Percentiles rank a stretch among this genome's conserved stretches.
Conservation (phyloP, 2,888 invertebrate genomes). For the Trissonchulus latispiculum region DNA sequence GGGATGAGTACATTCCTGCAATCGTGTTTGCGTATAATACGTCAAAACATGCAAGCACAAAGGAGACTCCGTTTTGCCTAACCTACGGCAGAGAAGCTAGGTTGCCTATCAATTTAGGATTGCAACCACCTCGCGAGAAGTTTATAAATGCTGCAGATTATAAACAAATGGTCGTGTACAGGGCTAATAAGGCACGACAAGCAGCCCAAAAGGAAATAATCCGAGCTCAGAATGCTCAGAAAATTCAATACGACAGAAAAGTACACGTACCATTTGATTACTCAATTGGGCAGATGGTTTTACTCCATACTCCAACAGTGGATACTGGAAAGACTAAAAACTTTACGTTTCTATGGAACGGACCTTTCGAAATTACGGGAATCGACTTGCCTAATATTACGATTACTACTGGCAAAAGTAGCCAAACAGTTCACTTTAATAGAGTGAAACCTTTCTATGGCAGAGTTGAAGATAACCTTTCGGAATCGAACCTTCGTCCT, state of each 20-base stretch:
- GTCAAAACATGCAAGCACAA: neutral
- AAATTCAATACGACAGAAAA: neutral
- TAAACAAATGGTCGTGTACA: neutral
- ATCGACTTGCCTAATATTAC: neutral
- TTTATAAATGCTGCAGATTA: neutral
- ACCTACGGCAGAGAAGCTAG: neutral
- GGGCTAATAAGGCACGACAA: neutral
- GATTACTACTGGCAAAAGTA: neutral
- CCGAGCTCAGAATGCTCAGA: neutral
- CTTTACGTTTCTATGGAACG: neutral
- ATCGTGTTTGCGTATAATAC: neutral
- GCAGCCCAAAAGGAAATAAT: neutral
- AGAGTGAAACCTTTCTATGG: neutral
- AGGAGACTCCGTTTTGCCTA: neutral
- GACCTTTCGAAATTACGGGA: neutral
- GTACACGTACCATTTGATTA: neutral
- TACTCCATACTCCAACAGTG: neutral
- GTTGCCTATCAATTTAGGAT: neutral
- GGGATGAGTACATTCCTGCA: too few relatives aligned
- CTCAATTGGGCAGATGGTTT: neutral
- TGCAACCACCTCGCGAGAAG: neutral
- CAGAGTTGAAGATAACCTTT: too few relatives aligned
- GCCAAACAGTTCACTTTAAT: neutral
- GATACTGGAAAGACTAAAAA: neutral
- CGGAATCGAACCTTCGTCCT: too few relatives aligned